Conservation (phyloP, 2,797 vertebrate genomes). For the Pempheris klunzingeri region DNA sequence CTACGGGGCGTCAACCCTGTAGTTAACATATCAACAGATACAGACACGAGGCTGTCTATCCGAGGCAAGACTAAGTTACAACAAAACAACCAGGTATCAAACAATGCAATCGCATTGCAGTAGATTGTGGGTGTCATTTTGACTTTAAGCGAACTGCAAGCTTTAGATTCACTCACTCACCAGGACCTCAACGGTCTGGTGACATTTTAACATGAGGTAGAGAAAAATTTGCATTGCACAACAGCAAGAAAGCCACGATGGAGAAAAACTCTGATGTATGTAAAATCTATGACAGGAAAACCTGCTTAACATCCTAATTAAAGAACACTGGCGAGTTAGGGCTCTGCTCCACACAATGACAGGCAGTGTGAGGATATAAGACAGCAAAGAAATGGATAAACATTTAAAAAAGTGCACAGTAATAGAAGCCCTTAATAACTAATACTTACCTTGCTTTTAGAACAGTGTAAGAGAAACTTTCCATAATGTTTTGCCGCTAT, state of each 20-base stretch:
- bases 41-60: slow-evolving; percentile 12
- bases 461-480: background rate
- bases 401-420: background rate
- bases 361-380: background rate
- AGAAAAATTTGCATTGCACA: slow-evolving; percentile 26
- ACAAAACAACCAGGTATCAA: slow-evolving; percentile 25
- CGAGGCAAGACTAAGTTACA: slow-evolving; percentile 21
- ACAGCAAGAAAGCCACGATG: slow-evolving; percentile 29
- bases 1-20: slow-evolving; percentile 20
- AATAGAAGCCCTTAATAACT: background rate
- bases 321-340: background rate
- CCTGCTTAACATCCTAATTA: background rate
- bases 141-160: background rate
- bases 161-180: background rate
- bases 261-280: background rate
- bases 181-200: background rate
- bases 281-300: slow-evolving; percentile 16
- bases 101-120: background rate
- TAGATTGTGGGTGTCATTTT: background rate
- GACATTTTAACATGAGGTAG: slow-evolving; percentile 13
- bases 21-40: slow-evolving; percentile 50
- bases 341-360: background rate
- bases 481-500: background rate
- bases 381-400: background rate
- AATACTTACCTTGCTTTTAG: background rate